phyloP scores from a whole-genome alignment of 2,113 vertebrate species.

The Rafetus swinhoei region DNA sequence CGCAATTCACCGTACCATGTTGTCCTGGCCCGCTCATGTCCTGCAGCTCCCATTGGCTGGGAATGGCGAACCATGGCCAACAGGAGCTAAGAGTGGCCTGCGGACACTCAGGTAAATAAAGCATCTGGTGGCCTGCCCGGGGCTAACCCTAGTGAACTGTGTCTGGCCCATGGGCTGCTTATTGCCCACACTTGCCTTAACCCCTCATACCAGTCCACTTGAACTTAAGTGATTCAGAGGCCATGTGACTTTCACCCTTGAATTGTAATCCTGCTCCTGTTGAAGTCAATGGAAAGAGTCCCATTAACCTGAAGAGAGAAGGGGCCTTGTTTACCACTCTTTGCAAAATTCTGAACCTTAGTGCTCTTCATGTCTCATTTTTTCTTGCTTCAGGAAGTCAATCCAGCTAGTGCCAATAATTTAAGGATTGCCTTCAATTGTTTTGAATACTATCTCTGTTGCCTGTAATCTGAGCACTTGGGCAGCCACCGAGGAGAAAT shows the following conservation, averaged over 20 bases:
- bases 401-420: neutral
- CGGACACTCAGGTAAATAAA: no score
- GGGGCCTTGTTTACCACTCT: neutral
- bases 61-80: no score
- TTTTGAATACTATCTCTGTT: no score
- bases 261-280: neutral
- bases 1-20: no score
- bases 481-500: no score
- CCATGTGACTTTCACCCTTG: neutral
- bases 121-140: no score
- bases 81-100: no score
- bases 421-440: neutral
- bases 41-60: no score
- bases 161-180: no score
- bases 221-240: neutral
- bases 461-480: no score
- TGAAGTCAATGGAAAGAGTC: neutral
- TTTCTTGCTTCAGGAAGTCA: neutral
- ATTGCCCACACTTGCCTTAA: neutral
- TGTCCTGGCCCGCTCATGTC: no score
- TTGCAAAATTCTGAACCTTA: neutral
- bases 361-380: neutral
- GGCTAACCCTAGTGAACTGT: no score
- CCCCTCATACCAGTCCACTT: neutral
- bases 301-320: neutral